A percentile compares a stretch with the other conserved stretches of the same genome.
Evolutionary conservation across 2,797 vertebrate species (phyloP).

Genomic region (Prionace glauca): DNA sequence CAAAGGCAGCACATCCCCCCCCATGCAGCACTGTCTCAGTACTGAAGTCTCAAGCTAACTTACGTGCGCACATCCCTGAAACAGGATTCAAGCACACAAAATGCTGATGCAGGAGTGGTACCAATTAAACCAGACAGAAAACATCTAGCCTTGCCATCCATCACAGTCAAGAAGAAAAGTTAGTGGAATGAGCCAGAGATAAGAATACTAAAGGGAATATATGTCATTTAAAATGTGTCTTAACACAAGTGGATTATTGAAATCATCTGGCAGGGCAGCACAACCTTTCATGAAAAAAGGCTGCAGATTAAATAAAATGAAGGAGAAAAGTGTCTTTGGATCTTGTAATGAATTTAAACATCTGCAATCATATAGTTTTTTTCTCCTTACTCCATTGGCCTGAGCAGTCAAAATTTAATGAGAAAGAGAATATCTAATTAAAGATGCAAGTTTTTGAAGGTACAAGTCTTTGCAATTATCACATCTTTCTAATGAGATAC

Average conservation of each 20-base stretch:
- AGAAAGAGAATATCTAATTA: not conserved
- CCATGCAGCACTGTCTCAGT: not conserved
- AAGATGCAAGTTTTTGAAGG: not conserved
- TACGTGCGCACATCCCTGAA: not conserved
- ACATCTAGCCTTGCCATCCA: not conserved
- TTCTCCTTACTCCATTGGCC: not conserved
- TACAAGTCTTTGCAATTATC: not conserved
- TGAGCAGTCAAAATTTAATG: not conserved
- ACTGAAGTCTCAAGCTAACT: not conserved
- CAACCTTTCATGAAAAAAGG: not conserved
- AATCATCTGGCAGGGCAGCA: not conserved
- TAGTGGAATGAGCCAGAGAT: not conserved
- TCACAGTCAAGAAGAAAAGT: not conserved
- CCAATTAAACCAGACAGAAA: not conserved
- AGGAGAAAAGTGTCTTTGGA: not conserved
- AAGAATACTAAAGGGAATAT: not conserved
- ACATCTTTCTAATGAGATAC: not conserved
- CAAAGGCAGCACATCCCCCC: no score
- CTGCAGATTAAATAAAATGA: not conserved
- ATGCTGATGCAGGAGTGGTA: not conserved
- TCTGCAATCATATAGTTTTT: not conserved
- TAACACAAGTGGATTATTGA: not conserved
- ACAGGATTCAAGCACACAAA: not conserved
- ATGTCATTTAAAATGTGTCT: not conserved
- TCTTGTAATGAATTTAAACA: not conserved